Percentiles rank a stretch among this genome's conserved stretches.
phyloP scores from a whole-genome alignment of 2,888 invertebrate species.

The Dusona sp. region DNA sequence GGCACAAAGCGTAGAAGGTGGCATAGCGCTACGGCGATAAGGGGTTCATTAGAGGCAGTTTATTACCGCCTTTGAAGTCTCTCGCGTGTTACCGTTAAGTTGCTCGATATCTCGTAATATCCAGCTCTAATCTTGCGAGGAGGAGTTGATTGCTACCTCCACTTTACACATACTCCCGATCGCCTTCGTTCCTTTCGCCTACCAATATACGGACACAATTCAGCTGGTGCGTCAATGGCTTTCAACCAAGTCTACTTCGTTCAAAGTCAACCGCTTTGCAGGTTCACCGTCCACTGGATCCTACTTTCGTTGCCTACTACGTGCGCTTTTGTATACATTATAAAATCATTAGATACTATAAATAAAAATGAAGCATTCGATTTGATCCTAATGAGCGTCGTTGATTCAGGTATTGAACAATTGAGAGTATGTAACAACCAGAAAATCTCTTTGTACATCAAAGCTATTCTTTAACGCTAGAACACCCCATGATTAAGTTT shows the following conservation, averaged over 20 bases:
- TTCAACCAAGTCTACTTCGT: constrained; percentile 65
- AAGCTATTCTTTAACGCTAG: not conserved
- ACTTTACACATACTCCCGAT: constrained; percentile 63
- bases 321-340: constrained; percentile 35
- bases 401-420: not conserved
- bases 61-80: constrained; percentile 85
- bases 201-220: constrained; percentile 11
- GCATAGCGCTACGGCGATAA: constrained; percentile 80
- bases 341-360: not conserved
- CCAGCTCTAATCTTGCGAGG: constrained; percentile 84
- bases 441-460: not conserved
- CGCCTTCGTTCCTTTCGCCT: constrained; percentile 26
- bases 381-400: not conserved
- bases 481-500: constrained; percentile 4
- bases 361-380: not conserved
- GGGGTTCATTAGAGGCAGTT: constrained; percentile 85
- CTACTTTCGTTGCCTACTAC: constrained; percentile 33
- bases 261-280: constrained; percentile 64
- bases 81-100: constrained; percentile 85
- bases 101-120: constrained; percentile 85
- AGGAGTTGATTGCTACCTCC: constrained; percentile 84
- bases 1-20: constrained; percentile 74
- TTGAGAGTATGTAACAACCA: not conserved
- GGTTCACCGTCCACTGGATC: constrained; percentile 63
- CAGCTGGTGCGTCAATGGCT: constrained; percentile 59